These are phyloP conservation scores for Zoroaster sp. DNA, from an alignment of 53 echinoderm and acorn worm species.

Conservation along the genomic window DNA sequence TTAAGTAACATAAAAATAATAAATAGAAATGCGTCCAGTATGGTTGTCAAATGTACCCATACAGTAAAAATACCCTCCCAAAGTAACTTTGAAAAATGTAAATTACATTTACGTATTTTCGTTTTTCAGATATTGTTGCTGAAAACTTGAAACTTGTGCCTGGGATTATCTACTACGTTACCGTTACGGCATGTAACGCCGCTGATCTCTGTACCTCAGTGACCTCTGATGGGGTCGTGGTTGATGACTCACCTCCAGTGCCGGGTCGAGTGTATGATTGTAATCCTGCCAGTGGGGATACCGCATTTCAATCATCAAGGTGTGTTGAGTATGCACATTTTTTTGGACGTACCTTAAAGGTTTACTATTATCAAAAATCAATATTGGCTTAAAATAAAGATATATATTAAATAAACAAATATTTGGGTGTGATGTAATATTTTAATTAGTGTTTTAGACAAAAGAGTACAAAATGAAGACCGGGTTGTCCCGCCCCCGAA, in stretches of 20 bases:
- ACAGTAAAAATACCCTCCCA: too few species aligned
- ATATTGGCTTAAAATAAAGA: too few species aligned
- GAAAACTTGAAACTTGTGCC: conserved; percentile 39
- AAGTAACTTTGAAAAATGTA: not conserved
- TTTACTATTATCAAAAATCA: too few species aligned
- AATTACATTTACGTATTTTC: not conserved
- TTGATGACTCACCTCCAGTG: conserved; percentile 58
- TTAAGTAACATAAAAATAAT: too few species aligned
- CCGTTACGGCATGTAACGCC: conserved; percentile 56
- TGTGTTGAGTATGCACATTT: too few species aligned
- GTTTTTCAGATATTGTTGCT: not conserved
- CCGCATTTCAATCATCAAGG: conserved; percentile 50
- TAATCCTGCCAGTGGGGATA: conserved; percentile 16
- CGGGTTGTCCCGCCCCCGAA: too few species aligned
- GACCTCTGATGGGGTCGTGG: conserved; percentile 62
- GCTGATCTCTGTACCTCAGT: conserved; percentile 63
- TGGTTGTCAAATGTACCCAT: too few species aligned
- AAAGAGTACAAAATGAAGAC: too few species aligned
- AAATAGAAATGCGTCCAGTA: too few species aligned
- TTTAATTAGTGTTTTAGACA: too few species aligned
- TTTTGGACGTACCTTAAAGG: too few species aligned
- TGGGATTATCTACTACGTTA: conserved; percentile 52
- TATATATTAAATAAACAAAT: not conserved
- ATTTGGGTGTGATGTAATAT: too few species aligned
- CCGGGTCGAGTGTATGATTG: conserved; percentile 55